Evolutionary conservation across 2,113 vertebrate genomes (phyloP), one percentile per base, ranked within the genome.

Genomic region (Pampusana beccarii): DNA sequence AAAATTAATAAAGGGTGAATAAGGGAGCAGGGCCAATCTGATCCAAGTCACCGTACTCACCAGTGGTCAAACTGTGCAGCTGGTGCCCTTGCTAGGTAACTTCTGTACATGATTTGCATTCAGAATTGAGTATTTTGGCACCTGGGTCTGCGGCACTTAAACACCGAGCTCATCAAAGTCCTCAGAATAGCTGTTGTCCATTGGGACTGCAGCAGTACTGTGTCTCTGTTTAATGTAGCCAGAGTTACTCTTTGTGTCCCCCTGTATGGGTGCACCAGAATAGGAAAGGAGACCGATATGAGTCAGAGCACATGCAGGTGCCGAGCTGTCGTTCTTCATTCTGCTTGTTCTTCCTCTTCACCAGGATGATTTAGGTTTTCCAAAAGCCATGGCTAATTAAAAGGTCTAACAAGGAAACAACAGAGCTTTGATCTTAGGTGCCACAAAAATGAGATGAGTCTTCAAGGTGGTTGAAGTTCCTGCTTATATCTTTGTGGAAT

Each of bases 1-100:
- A 50, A 85, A 86, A 86, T 73, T 88, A 89, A 74, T 62, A 80
- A 58, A 80, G 19, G 5, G 25, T 82, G 84, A 93, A 31, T 58
- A 83, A 88, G 16, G 77, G 54, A 93, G 60, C 9, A 46, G 40
- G 25, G 25, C 81, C 51, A 74, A 73, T 77, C 67, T 0, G 1
- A 74, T 82, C 20, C 40, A 74, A 86, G 29, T 58, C 29, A 19
- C 44, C 70, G 13, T 66, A 46, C 21, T 60, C 40, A 42, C 50
- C 62, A 42, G 23, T 82, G 36, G 17, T 95, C 62, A 57, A 80
- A 77, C 58, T 93, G 85, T 80, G 66, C 58, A 80, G 46, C 58
- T 85, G 62, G 13, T 94, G 71, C 71, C 67, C 71, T 90, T 86
- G 33, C 38, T 94, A 36, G 65, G 85, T 79, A 75, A 79, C 64